Evolutionary conservation across 2,113 vertebrate species (phyloP).

Genomic region (Telmatochromis sp.): DNA sequence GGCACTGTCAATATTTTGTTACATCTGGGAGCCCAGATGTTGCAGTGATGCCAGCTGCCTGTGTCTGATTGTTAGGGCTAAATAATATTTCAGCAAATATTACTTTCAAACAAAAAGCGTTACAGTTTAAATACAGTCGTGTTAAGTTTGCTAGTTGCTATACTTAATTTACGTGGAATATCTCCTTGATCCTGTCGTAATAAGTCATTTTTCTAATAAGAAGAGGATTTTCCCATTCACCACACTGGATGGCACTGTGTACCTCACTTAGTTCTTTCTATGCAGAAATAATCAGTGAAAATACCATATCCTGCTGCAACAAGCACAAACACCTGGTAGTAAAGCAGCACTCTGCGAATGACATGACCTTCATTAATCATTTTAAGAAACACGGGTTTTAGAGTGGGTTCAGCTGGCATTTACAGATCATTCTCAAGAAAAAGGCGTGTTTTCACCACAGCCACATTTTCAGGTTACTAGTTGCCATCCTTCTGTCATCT

Average conservation of each 20-base stretch:
- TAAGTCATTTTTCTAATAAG: not conserved
- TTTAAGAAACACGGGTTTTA: accelerated
- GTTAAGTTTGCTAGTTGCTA: not conserved
- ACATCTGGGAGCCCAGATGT: not conserved
- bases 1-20: not conserved
- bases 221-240: not conserved
- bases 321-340: not conserved
- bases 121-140: not conserved
- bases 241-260: slow-evolving; percentile 45
- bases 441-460: not conserved
- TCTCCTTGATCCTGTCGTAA: not conserved
- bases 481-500: not conserved
- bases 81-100: not conserved
- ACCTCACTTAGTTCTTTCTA: not conserved
- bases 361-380: not conserved
- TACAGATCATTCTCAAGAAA: not conserved
- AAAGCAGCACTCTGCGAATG: not conserved
- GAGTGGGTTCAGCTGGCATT: not conserved
- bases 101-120: not conserved
- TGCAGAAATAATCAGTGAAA: not conserved
- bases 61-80: not conserved
- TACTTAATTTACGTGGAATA: not conserved
- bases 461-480: not conserved
- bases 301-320: not conserved
- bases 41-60: not conserved